These are phyloP conservation scores for Nesometra sesokonis DNA, from an alignment of 35 echinoderm and acorn worm species.

Conservation along the genomic window DNA sequence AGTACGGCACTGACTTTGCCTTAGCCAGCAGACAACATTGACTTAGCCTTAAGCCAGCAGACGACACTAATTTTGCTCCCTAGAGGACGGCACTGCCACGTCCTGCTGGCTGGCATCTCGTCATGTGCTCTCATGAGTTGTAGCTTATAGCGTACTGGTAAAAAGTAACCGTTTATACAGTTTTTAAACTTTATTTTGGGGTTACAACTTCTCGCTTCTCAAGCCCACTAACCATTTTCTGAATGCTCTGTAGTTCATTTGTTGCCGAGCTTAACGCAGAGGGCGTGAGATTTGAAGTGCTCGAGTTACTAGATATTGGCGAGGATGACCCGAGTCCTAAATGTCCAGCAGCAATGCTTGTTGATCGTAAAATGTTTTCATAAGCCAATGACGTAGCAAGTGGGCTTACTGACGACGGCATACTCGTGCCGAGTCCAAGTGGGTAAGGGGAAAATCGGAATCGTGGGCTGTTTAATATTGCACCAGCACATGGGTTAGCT, in stretches of 20 bases:
- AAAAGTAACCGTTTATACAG: not conserved
- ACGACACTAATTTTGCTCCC: not conserved
- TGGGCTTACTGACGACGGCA: constrained; percentile 61
- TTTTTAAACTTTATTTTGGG: not conserved
- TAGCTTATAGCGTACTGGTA: constrained; percentile 3
- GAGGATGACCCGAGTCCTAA: constrained; percentile 15
- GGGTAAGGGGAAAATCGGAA: constrained; percentile 86
- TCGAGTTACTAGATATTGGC: constrained; percentile 13
- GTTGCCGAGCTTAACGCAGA: constrained; percentile 47
- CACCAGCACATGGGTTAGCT: constrained; percentile 78
- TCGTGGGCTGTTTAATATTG: constrained; percentile 95
- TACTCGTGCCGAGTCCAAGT: constrained; percentile 54
- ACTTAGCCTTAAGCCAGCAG: not conserved
- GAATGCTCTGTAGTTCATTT: constrained; percentile 97
- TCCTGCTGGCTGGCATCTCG: not conserved
- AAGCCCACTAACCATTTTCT: constrained; percentile 83
- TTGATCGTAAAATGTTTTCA: constrained; percentile 55
- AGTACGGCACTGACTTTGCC: not conserved
- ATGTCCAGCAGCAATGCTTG: not conserved
- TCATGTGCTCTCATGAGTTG: not conserved
- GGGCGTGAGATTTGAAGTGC: constrained; percentile 5
- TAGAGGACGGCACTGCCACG: not conserved
- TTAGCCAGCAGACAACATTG: not conserved
- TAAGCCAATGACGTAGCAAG: constrained; percentile 70
- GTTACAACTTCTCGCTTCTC: constrained; percentile 45